Evolutionary conservation across 35 echinoderm and acorn worm species (phyloP), one percentile per base, ranked within the genome.

Genomic region (Ophioderma brevispina): DNA sequence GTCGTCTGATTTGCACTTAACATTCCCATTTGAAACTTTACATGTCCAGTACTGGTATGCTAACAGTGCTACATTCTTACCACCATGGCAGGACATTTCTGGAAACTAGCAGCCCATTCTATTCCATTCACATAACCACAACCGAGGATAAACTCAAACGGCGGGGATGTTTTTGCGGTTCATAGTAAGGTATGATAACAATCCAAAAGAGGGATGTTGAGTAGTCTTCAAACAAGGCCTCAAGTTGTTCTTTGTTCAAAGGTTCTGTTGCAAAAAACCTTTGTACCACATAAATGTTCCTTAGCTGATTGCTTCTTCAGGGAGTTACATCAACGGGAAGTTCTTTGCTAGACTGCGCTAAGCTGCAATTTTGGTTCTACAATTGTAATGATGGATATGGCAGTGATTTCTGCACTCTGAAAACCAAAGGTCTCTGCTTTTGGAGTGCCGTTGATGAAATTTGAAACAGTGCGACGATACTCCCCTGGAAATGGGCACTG

Each of bases 101-200:
- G 95, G 19, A 90, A 89, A 76, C 96, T 98, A 25, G 96, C 96
- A 0, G 90, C 96, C 96, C 96, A 98, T 56, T 98, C 96, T 0
- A 98, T 87, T 1, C 81, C 90, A 85, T 92, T 95, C 23, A 86
- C 79, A 79, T 98, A 93, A 81, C 87, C 95, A 33, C 92, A 28
- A 33, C 93, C 88, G 3, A 82, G 40, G 33, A 80, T 25, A 5
- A 98, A 35, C n/a, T 90, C 85, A 75, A 95, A 98, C 0, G 82
- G 38, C 13, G 96, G 82, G 35, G 95, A 64, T 0, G 64, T 76
- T 15, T 93, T 64, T 11, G 76, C 76, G 13, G 78, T 35, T 17
- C 50, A 77, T 99, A 99, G 63, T 91, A 76, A 23, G 97, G n/a
- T n/a, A n/a, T n/a, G 96, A n/a, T n/a, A n/a, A n/a, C n/a, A n/a